phyloP scores from a whole-genome alignment of 2,888 invertebrate species.

The Xestia sexstrigata region DNA sequence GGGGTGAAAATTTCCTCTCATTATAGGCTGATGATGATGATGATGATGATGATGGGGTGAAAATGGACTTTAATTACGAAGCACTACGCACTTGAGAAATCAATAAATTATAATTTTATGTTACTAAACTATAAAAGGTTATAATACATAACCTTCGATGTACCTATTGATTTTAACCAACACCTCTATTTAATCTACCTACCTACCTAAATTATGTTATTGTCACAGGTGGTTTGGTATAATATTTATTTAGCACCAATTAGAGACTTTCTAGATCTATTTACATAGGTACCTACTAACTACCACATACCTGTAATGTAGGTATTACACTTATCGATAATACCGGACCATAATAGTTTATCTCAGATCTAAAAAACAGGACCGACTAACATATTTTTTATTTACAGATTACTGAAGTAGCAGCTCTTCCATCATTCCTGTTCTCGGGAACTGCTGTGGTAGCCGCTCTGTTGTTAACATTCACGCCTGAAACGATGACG shows the following conservation, averaged over 20 bases:
- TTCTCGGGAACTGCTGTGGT: conserved; percentile 78
- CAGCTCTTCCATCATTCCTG: conserved; percentile 78
- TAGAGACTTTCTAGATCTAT: not conserved
- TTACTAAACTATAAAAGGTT: not conserved
- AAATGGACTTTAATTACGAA: not conserved
- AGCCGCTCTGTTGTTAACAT: conserved; percentile 74
- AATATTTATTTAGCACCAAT: not conserved
- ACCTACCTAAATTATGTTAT: not conserved
- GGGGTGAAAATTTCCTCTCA: too few relatives aligned
- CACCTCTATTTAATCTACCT: not conserved
- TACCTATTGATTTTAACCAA: conserved; percentile 8
- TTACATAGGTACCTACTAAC: not conserved
- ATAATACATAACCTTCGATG: not conserved
- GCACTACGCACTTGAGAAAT: not conserved
- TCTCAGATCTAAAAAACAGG: not conserved
- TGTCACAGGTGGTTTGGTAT: not conserved
- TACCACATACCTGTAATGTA: not conserved
- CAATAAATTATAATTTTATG: not conserved
- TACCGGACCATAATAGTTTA: not conserved
- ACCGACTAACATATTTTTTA: conserved; percentile 16
- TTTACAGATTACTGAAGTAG: conserved; percentile 76
- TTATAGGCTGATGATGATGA: too few relatives aligned
- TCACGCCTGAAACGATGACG: conserved; percentile 83
- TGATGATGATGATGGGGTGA: too few relatives aligned
- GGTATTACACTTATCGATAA: too few relatives aligned